Base-by-base conservation (phyloP, 2,888 invertebrate genomes). In the Hirtodrosophila cameraria region DNA sequence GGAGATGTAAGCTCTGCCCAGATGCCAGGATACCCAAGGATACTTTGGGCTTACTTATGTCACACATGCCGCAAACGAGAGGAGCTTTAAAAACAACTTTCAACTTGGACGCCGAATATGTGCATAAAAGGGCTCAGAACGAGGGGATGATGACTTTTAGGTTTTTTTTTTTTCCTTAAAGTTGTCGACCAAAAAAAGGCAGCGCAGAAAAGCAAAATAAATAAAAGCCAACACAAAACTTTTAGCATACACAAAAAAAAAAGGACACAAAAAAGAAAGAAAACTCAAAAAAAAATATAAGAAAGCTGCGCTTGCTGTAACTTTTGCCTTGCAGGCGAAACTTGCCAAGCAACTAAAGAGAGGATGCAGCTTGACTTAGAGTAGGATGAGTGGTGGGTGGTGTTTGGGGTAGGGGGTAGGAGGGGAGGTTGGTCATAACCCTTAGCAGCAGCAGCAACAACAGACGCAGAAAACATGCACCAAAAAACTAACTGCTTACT, bases 401-500 rank as follows among this genome's bases (percentile, higher is more conserved):
- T 11, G 25, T 2, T 13, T 41, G 2, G 6, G 13, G 2, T 8
- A 1, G 13, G 1, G 42, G 8, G 45, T 35, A 38, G 42, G 13
- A 30, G 31, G 36, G 43, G 13, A 16, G 15, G 28, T 6, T 23
- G 23, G 23, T 23, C 23, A 23, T 23, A 23, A 6, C 23, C 23
- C 23, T 46, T 27, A 33, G 43, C 11, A 31, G 27, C 28, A 41
- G 16, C 12, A 16, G 50, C 28, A 58, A 39, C 35, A 48, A 49
- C 16, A 25, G 30, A 41, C 33, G 43, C 20, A 58, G 54, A 62
- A 59, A 63, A 77, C 69, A 69, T 74, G 60, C 50, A 55, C 48
- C 66, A 87, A 77, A 86, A 81, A 87, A 85, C 80, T 87, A 85
- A 81, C 80, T 87, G 80, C 80, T 80, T 80, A 86, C 80, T 80